These are phyloP conservation scores for Cranoglanis bouderius DNA, from an alignment of 2,113 vertebrate species.

Conservation along the genomic window DNA sequence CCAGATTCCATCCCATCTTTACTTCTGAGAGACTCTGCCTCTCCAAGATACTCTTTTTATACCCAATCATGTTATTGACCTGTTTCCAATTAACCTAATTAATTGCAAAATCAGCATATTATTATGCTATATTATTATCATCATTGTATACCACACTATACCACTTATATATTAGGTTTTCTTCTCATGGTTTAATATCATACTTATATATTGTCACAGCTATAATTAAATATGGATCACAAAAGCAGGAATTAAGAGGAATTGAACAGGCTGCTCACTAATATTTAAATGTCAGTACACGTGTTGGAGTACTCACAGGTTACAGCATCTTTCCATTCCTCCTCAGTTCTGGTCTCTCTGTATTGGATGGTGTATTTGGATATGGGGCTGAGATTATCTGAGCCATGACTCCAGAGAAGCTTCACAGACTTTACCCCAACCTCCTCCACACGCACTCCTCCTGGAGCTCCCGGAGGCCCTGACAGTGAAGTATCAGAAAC, in stretches of 20 bases:
- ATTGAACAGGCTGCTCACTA: background rate
- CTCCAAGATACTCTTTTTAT: too few relatives aligned
- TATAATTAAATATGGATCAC: background rate
- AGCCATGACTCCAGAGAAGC: slow-evolving; percentile 90
- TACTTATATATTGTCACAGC: background rate
- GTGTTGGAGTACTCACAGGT: slow-evolving; percentile 77
- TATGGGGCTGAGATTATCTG: slow-evolving; percentile 96
- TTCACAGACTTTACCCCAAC: slow-evolving; percentile 80
- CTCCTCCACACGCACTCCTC: slow-evolving; percentile 85
- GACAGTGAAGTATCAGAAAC: background rate
- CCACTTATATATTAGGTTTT: background rate
- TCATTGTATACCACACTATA: background rate
- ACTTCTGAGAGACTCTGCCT: too few relatives aligned
- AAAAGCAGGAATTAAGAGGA: background rate
- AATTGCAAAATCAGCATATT: too few relatives aligned
- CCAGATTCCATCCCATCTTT: too few relatives aligned
- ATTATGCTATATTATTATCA: too few relatives aligned
- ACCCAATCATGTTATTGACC: too few relatives aligned
- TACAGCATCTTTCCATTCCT: slow-evolving; percentile 86
- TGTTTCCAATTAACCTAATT: too few relatives aligned
- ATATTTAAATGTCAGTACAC: background rate
- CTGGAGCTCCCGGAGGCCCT: slow-evolving; percentile 96
- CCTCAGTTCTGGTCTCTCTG: slow-evolving; percentile 74
- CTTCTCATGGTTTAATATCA: background rate
- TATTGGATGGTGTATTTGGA: slow-evolving; percentile 92